A percentile compares a stretch with the other conserved stretches of the same genome.
Conservation (phyloP, 2,888 invertebrate species). For the Tetanocera ferruginea region DNA sequence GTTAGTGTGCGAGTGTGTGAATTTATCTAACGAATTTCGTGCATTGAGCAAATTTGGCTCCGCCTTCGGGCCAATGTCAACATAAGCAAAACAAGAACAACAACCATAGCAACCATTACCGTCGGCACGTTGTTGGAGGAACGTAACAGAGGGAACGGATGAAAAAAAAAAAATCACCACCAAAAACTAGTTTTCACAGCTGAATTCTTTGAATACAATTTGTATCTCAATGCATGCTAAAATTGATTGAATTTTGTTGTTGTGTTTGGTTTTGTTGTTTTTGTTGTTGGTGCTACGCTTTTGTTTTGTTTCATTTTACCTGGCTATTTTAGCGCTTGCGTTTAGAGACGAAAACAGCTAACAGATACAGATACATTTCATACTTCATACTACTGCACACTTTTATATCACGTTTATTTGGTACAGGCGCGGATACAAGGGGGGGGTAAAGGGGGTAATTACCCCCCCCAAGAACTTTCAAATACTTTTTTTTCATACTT, state of each 20-base stretch:
- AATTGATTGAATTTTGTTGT: not conserved
- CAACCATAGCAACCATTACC: not conserved
- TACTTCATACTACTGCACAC: not conserved
- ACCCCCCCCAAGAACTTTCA: too few relatives aligned
- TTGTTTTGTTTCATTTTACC: constrained; percentile 7
- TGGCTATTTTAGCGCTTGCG: constrained; percentile 13
- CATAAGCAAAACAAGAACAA: constrained; percentile 38
- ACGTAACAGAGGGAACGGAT: too few relatives aligned
- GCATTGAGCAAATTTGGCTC: constrained; percentile 53
- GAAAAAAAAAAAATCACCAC: constrained; percentile 11
- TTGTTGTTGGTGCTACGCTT: not conserved
- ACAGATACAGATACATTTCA: constrained; percentile 2
- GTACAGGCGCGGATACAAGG: too few relatives aligned
- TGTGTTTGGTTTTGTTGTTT: not conserved
- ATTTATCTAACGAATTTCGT: constrained; percentile 24
- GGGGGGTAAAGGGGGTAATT: too few relatives aligned
- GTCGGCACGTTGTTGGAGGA: too few relatives aligned
- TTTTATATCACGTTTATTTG: too few relatives aligned
- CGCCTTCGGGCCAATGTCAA: constrained; percentile 59
- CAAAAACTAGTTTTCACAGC: constrained; percentile 26
- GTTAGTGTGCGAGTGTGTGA: not conserved
- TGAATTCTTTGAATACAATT: constrained; percentile 17
- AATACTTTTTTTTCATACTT: too few relatives aligned
- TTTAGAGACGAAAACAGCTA: not conserved
- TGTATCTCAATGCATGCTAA: constrained; percentile 14